Percentiles rank a stretch among this genome's conserved stretches.
phyloP scores from a whole-genome alignment of 2,888 invertebrate species.

The Leucozona laternaria region DNA sequence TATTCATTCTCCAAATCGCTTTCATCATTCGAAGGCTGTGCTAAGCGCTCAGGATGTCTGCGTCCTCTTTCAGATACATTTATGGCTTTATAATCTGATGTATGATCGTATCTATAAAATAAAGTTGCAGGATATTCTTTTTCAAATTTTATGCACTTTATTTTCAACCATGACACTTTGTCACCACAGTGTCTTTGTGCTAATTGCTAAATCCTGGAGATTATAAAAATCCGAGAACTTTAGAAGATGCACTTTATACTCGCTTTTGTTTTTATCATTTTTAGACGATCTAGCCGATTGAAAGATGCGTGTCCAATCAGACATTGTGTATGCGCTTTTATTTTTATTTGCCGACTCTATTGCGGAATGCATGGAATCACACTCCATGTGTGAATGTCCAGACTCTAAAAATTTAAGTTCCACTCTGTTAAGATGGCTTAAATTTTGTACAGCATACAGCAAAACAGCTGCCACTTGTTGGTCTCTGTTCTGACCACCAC shows the following conservation, averaged over 20 bases:
- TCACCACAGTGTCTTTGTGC: neutral
- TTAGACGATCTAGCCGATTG: neutral
- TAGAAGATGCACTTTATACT: slow-evolving; percentile 12
- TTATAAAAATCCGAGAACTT: slow-evolving; percentile 23
- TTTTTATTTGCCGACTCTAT: neutral
- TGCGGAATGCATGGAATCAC: neutral
- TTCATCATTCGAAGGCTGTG: slow-evolving; percentile 4
- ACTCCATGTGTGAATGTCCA: neutral
- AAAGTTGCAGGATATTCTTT: too few species aligned
- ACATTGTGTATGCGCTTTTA: slow-evolving; percentile 3
- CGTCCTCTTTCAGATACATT: too few species aligned
- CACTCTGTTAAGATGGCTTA: too few species aligned
- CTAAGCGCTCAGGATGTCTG: neutral
- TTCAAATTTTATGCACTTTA: too few species aligned
- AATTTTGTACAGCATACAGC: slow-evolving; percentile 12
- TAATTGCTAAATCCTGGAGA: slow-evolving; percentile 3
- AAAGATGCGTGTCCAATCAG: slow-evolving; percentile 6
- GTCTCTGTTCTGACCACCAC: slow-evolving; percentile 21
- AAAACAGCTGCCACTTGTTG: too few species aligned
- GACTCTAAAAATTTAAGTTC: slow-evolving; percentile 11
- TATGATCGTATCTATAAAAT: too few species aligned
- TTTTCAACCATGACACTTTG: too few species aligned
- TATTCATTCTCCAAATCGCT: neutral
- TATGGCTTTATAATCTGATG: too few species aligned
- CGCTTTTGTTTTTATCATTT: neutral